A percentile compares a stretch with the other conserved stretches of the same genome.
Evolutionary conservation across 2,113 vertebrate genomes (phyloP).

Genomic region (Paradoxurus hermaphroditus): DNA sequence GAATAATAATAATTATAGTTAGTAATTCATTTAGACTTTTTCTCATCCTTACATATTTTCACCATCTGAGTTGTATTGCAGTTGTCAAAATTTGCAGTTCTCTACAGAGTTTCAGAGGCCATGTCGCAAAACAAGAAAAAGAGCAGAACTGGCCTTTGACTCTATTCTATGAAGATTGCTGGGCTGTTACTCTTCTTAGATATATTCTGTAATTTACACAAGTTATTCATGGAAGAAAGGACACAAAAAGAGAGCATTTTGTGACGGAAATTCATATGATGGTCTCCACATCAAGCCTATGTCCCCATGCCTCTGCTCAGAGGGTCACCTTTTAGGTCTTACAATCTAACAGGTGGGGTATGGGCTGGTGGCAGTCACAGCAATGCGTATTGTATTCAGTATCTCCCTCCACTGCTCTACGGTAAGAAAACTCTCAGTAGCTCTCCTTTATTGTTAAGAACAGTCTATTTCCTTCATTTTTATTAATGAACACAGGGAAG

Average conservation of each 20-base stretch:
- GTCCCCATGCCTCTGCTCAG: background rate
- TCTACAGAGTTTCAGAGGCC: background rate
- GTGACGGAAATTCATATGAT: background rate
- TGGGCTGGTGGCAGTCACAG: rapidly evolving
- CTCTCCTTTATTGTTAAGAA: background rate
- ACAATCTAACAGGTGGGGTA: background rate
- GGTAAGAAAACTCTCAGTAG: background rate
- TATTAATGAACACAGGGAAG: background rate
- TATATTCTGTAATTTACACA: background rate
- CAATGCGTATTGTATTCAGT: background rate
- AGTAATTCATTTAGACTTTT: background rate
- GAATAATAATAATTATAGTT: background rate
- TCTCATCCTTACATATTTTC: background rate
- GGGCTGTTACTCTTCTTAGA: background rate
- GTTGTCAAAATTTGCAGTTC: background rate
- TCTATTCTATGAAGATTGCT: background rate
- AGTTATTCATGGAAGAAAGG: background rate
- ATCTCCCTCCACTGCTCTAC: background rate
- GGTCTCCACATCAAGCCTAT: background rate
- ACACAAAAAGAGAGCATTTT: rapidly evolving
- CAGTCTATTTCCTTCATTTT: background rate
- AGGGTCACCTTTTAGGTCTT: background rate
- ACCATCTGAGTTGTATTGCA: background rate
- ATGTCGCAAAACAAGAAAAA: background rate
- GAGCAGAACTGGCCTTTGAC: background rate